Evolutionary conservation across 2,797 vertebrate species (phyloP).

Genomic region (Sphenodon punctatus): DNA sequence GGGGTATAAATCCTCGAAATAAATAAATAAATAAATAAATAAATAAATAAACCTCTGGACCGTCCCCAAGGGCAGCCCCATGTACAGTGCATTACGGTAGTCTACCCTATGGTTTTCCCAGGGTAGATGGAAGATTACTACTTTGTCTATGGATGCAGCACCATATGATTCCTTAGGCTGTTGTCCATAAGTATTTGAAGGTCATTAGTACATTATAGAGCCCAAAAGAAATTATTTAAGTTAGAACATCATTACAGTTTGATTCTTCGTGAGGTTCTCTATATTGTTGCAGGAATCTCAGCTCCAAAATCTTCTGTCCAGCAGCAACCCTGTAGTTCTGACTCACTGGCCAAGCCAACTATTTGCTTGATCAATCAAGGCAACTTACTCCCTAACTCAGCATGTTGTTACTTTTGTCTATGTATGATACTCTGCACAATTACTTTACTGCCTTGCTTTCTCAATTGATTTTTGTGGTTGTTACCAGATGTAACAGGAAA

Average conservation of each 20-base stretch:
- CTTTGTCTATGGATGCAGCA: not conserved
- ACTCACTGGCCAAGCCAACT: not conserved
- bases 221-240: not conserved
- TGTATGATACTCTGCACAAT: not conserved
- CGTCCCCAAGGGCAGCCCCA: no score
- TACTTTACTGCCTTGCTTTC: not conserved
- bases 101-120: not conserved
- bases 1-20: no score
- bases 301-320: not conserved
- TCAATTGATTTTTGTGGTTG: not conserved
- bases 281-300: not conserved
- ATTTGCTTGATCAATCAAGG: not conserved
- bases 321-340: not conserved
- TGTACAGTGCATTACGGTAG: no score
- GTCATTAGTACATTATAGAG: not conserved
- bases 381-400: not conserved
- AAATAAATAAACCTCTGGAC: no score
- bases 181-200: not conserved
- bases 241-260: not conserved
- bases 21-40: no score
- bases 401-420: not conserved
- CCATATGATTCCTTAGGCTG: not conserved
- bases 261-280: not conserved
- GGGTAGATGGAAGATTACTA: not conserved
- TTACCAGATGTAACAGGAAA: no score